A percentile compares a stretch with the other conserved stretches of the same genome.
Evolutionary conservation across 2,113 vertebrate genomes (phyloP).

Genomic region (Plotosus lineatus): DNA sequence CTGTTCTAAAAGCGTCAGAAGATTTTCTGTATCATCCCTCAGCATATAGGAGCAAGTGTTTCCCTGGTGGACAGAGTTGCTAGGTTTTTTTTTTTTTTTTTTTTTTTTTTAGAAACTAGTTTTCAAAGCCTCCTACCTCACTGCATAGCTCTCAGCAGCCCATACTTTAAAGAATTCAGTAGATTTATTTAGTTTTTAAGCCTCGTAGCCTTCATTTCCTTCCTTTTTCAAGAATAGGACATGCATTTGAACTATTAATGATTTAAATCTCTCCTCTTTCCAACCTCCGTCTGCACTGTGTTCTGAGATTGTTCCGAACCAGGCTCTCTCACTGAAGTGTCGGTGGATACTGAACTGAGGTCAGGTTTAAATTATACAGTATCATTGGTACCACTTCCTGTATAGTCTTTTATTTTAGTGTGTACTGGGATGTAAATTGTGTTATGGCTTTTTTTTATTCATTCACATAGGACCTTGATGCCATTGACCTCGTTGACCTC

Average conservation of each 20-base stretch:
- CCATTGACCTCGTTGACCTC: no score
- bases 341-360: not conserved
- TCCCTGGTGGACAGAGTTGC: not conserved
- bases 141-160: not conserved
- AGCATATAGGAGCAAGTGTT: not conserved
- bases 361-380: not conserved
- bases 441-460: constrained; percentile 5
- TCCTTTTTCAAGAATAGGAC: not conserved
- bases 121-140: not conserved
- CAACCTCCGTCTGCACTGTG: constrained; percentile 25
- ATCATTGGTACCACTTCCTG: not conserved
- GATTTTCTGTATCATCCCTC: not conserved
- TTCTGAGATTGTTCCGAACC: constrained; percentile 6
- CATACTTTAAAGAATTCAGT: not conserved
- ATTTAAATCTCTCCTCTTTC: constrained; percentile 55
- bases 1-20: not conserved
- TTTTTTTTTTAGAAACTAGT: not conserved
- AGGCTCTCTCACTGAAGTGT: not conserved
- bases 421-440: not conserved
- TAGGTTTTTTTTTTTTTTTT: not conserved
- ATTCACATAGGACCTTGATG: not conserved
- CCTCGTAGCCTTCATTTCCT: not conserved
- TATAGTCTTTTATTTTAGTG: not conserved
- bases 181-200: not conserved
- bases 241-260: constrained; percentile 51